Conservation (phyloP, 1,140 invertebrate species). For the Scylla paramamosain region DNA sequence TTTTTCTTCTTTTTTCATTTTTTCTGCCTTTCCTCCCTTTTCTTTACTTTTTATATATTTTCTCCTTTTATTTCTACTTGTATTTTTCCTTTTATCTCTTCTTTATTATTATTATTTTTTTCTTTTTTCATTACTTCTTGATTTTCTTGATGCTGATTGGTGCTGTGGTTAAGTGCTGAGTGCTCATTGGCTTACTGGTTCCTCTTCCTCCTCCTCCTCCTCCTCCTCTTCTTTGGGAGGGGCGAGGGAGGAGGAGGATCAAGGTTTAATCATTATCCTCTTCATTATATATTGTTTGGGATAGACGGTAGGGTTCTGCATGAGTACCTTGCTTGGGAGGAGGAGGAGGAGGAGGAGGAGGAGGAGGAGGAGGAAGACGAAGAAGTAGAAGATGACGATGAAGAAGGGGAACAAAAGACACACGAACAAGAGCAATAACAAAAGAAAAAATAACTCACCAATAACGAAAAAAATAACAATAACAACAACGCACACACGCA, state of each 20-base stretch:
- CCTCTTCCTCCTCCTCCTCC: background rate
- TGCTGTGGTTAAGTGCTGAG: background rate
- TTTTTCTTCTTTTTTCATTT: background rate
- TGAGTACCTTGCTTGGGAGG: constrained; percentile 3
- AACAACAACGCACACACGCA: too few species aligned
- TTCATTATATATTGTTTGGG: background rate
- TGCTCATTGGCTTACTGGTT: background rate
- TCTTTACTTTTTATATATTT: background rate
- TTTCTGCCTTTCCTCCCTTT: background rate
- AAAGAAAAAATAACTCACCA: too few species aligned
- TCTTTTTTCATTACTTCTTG: background rate
- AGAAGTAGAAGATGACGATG: too few species aligned
- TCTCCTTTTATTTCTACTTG: background rate
- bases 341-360: constrained; percentile 22
- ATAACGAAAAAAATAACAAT: too few species aligned
- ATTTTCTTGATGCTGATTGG: background rate
- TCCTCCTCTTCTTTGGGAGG: background rate
- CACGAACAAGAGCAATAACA: too few species aligned
- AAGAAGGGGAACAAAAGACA: too few species aligned
- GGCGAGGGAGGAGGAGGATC: background rate
- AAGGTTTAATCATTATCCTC: background rate
- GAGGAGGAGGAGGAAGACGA: background rate
- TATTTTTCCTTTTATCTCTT: background rate
- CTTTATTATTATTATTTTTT: background rate
- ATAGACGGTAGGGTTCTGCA: background rate